Evolutionary conservation across 2,113 vertebrate species (phyloP).

Genomic region (Saguinus midas): DNA sequence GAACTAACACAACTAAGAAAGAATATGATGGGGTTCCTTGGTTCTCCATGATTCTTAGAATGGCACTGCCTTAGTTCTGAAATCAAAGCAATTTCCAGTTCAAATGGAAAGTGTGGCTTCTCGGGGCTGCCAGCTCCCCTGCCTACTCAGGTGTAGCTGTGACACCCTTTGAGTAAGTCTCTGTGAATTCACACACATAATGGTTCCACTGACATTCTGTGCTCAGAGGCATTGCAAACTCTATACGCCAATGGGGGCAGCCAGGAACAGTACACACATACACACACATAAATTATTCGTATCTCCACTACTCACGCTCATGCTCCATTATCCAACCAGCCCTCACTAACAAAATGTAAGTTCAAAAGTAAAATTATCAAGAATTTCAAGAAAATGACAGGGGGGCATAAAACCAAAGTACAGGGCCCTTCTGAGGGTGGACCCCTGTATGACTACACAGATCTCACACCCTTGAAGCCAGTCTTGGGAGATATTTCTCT

Average conservation of each 20-base stretch:
- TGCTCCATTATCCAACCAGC: not conserved
- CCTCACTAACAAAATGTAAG: not conserved
- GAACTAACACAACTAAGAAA: not conserved
- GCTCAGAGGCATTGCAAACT: not conserved
- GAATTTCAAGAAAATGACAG: not conserved
- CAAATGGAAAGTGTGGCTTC: not conserved
- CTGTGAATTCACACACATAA: not conserved
- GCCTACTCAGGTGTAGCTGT: not conserved
- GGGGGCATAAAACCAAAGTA: not conserved
- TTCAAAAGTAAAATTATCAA: conserved; percentile 25
- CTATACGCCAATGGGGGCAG: not conserved
- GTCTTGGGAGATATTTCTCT: not conserved
- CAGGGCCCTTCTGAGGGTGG: not conserved
- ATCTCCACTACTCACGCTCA: not conserved
- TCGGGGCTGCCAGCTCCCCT: not conserved
- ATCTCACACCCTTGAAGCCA: not conserved
- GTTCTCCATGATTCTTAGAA: not conserved
- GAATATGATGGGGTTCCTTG: not conserved
- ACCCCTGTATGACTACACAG: not conserved
- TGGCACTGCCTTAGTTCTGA: not conserved
- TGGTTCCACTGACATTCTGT: not conserved
- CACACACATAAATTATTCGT: not conserved
- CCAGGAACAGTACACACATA: not conserved
- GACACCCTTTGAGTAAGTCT: not conserved
- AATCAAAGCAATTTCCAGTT: not conserved